Base-by-base conservation (phyloP, 2,113 vertebrate species). In the Hirundichthys speculiger region DNA sequence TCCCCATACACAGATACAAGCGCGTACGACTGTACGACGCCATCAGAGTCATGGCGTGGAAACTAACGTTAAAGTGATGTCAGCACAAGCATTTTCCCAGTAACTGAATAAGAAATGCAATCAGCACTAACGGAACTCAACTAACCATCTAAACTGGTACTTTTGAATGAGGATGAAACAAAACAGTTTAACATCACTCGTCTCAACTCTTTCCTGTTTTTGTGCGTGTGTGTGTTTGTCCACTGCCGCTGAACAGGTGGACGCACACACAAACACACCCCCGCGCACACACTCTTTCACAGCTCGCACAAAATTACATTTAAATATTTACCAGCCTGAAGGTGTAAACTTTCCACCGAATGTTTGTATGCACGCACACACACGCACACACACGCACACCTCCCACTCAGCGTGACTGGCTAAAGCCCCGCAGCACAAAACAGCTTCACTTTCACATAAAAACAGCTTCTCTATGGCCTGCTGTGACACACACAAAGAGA, bases 251-350 rank as follows among this genome's bases (percentile, higher is more conserved):
- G 14, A 47, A 55, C 51, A 46, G 41, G 42, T 65, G 52, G 30
- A 45, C 1, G 4, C 38, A 51, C 11, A 34, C 39, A 64, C 52
- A 55, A 20, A 57, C 40, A 49, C 48, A 51, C 13, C 50, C 25
- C 38, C 16, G 49, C 56, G 47, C 39, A 45, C 47, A 18, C 45
- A 11, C 27, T 40, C 9, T 64, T 21, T 48, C 64, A 65, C 64
- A 46, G 27, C 38, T 75, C 9, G 1, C 19, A 64, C 54, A 72
- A 79, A 82, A 83, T 80, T 69, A 75, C 68, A 83, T 86, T 86
- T 76, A 70, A 81, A 83, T 86, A 81, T 81, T 79, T 73, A 79
- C 52, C 55, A 76, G 64, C 77, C 64, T 80, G 47, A 68, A 78
- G 70, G 68, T 71, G 55, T 54, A 77, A 80, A 80, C 63, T 73